Evolutionary conservation across 2,113 vertebrate genomes (phyloP).

Genomic region (Cinclus cinclus): DNA sequence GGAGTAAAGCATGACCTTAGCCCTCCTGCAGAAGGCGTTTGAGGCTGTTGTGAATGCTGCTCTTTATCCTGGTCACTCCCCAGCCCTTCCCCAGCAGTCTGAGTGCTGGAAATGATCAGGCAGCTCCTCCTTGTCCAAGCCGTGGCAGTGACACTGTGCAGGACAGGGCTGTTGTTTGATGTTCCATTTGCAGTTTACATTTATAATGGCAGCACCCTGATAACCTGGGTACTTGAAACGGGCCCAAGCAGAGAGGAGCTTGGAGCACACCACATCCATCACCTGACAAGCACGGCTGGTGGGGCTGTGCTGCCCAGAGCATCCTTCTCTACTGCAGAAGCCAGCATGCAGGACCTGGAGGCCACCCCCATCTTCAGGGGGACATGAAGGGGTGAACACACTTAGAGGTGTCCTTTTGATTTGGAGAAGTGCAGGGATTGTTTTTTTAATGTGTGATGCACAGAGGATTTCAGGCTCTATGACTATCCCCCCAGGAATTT

Average conservation of each 20-base stretch:
- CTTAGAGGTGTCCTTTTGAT: background rate
- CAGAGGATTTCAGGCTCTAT: background rate
- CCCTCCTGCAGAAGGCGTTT: conserved; percentile 25
- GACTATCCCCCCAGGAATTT: background rate
- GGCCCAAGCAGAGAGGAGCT: conserved; percentile 2
- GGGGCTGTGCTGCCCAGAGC: background rate
- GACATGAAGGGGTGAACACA: background rate
- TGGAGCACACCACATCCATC: conserved; percentile 53
- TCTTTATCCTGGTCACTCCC: conserved; percentile 51
- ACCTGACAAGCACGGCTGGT: background rate
- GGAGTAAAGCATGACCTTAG: conserved; percentile 48
- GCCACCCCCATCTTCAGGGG: background rate
- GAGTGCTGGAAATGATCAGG: conserved; percentile 62
- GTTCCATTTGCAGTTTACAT: conserved; percentile 66
- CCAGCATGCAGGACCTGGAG: background rate
- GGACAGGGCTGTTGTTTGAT: conserved; percentile 54
- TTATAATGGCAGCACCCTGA: conserved; percentile 5
- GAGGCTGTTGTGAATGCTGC: conserved; percentile 39
- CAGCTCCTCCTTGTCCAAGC: conserved; percentile 36
- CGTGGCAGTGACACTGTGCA: conserved; percentile 51
- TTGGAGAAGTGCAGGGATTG: background rate
- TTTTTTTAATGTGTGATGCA: background rate
- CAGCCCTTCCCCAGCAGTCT: conserved; percentile 1
- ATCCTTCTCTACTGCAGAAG: background rate
- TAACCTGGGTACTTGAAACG: conserved; percentile 51